These are phyloP conservation scores for Takifugu bimaculatus DNA, from an alignment of 2,113 vertebrate genomes.

Conservation along the genomic window DNA sequence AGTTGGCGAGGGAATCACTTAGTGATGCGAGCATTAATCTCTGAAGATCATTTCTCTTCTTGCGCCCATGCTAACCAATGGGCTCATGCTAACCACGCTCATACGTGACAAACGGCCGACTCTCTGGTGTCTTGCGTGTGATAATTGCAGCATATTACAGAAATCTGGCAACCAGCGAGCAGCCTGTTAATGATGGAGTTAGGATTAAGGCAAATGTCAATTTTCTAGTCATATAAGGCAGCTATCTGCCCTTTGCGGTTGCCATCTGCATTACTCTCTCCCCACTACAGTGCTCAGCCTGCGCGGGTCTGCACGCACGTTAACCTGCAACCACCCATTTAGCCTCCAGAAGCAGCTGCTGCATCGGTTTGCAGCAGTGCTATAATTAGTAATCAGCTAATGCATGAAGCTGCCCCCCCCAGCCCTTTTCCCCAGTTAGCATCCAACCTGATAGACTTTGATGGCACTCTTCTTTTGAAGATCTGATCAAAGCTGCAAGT, in stretches of 20 bases:
- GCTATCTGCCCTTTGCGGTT: slow-evolving; percentile 3
- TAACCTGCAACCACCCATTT: slow-evolving; percentile 16
- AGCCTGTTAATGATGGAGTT: slow-evolving; percentile 5
- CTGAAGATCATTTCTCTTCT: slow-evolving; percentile 53
- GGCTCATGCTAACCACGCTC: slow-evolving; percentile 27
- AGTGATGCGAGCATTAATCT: slow-evolving; percentile 64
- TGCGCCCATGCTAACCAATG: slow-evolving; percentile 30
- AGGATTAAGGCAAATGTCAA: slow-evolving; percentile 2
- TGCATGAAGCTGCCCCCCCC: slow-evolving; percentile 32
- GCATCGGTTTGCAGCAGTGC: slow-evolving; percentile 19
- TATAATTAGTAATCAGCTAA: slow-evolving; percentile 69
- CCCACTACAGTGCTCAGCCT: background rate
- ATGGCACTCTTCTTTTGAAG: slow-evolving; percentile 69
- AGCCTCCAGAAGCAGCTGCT: slow-evolving; percentile 11
- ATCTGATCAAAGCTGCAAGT: slow-evolving; percentile 64
- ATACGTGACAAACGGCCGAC: background rate
- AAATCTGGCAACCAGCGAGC: slow-evolving; percentile 1
- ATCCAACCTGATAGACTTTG: slow-evolving; percentile 69
- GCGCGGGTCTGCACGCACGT: slow-evolving; percentile 8
- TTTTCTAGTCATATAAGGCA: slow-evolving; percentile 1
- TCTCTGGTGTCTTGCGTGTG: slow-evolving; percentile 8
- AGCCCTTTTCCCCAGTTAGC: slow-evolving; percentile 46
- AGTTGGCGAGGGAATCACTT: slow-evolving; percentile 57
- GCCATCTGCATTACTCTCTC: slow-evolving; percentile 3
- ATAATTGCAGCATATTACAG: slow-evolving; percentile 7